These are phyloP conservation scores for Sipha flava DNA, from an alignment of 1,140 invertebrate genomes.

Conservation along the genomic window DNA sequence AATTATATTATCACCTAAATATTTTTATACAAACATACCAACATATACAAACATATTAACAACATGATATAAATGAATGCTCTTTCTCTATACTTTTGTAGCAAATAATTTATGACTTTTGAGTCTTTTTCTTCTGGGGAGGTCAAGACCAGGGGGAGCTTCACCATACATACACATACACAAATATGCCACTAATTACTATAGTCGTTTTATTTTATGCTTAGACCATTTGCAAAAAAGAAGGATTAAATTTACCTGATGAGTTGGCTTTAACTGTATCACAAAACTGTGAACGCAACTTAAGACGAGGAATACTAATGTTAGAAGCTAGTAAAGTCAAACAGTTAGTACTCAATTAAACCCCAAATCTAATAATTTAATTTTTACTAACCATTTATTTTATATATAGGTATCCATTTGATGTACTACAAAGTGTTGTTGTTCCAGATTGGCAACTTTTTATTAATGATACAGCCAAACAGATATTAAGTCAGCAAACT, in stretches of 20 bases:
- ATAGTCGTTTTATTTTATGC: background rate
- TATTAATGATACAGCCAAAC: constrained; percentile 74
- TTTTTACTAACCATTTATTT: background rate
- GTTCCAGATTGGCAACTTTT: constrained; percentile 92
- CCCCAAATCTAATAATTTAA: background rate
- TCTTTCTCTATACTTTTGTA: too few relatives aligned
- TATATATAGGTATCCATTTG: constrained; percentile 64
- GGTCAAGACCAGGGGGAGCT: too few relatives aligned
- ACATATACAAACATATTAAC: too few relatives aligned
- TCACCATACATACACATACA: too few relatives aligned
- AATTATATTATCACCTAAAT: too few relatives aligned
- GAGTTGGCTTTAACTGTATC: constrained; percentile 73
- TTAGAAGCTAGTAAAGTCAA: constrained; percentile 89
- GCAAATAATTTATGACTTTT: too few relatives aligned
- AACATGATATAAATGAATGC: too few relatives aligned
- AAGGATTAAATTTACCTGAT: constrained; percentile 67
- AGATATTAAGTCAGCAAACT: constrained; percentile 81
- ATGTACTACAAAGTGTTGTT: constrained; percentile 67
- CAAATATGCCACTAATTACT: too few relatives aligned
- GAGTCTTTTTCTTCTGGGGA: too few relatives aligned
- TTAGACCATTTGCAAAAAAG: constrained; percentile 71
- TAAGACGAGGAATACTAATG: constrained; percentile 88
- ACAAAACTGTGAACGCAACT: constrained; percentile 73
- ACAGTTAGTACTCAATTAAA: constrained; percentile 49
- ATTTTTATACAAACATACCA: too few relatives aligned